A percentile compares a stretch with the other conserved stretches of the same genome.
phyloP scores from a whole-genome alignment of 2,888 invertebrate species.

The Tipula unca region DNA sequence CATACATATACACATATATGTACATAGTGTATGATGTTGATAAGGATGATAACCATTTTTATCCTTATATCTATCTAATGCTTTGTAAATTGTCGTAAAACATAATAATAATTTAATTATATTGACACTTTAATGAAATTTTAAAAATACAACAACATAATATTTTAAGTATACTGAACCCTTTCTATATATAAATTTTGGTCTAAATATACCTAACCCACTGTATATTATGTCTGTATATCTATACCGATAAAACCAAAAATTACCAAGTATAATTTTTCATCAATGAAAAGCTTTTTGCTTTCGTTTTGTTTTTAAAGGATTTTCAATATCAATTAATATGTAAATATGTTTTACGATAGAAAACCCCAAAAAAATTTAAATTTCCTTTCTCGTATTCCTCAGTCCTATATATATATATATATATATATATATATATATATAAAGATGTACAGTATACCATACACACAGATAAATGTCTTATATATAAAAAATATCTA shows the following conservation, averaged over 20 bases:
- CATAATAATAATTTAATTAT: not conserved
- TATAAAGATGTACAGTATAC: not conserved
- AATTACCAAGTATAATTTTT: not conserved
- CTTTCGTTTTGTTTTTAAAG: not conserved
- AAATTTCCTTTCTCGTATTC: not conserved
- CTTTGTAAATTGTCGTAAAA: not conserved
- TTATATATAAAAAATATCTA: conserved; percentile 28
- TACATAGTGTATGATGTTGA: not conserved
- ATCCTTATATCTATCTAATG: not conserved
- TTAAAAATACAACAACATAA: not conserved
- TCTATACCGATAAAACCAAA: not conserved
- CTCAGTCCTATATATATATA: not conserved
- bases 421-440: not conserved
- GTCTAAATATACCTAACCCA: not conserved
- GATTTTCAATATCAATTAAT: conserved; percentile 8
- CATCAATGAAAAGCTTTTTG: not conserved
- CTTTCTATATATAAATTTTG: not conserved
- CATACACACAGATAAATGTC: not conserved
- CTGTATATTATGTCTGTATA: not conserved
- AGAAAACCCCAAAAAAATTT: not conserved
- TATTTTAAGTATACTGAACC: not conserved
- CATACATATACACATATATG: too few relatives aligned
- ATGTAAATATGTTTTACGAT: not conserved
- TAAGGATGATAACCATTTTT: not conserved
- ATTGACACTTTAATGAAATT: not conserved